These are phyloP conservation scores for Bombus fervidus DNA, from an alignment of 1,140 invertebrate genomes.

Conservation along the genomic window DNA sequence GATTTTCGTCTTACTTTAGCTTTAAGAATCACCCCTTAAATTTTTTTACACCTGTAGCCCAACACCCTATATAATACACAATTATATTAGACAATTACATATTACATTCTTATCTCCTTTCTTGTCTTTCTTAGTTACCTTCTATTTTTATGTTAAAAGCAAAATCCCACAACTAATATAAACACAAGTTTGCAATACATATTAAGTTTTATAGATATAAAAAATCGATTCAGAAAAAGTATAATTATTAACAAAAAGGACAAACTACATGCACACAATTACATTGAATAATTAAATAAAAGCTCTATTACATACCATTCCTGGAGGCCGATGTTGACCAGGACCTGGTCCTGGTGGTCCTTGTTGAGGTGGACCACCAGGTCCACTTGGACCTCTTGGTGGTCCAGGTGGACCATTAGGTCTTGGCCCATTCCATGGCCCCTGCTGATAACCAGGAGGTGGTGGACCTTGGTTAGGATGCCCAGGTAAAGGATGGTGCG, in stretches of 20 bases:
- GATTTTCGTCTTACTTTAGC: too few species aligned
- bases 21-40: too few species aligned
- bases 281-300: background rate
- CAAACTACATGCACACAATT: background rate
- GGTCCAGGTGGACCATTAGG: conserved; percentile 84
- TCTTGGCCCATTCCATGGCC: conserved; percentile 85
- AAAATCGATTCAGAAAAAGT: background rate
- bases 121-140: background rate
- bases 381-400: conserved; percentile 80
- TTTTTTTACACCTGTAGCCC: too few species aligned
- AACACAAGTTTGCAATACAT: background rate
- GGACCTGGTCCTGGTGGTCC: conserved; percentile 85
- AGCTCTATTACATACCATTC: conserved; percentile 84
- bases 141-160: background rate
- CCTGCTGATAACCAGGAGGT: conserved; percentile 84
- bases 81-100: background rate
- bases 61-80: background rate
- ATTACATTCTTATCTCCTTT: background rate
- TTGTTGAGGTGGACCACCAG: conserved; percentile 82
- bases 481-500: conserved; percentile 81
- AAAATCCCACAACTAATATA: background rate
- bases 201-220: background rate
- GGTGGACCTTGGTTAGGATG: conserved; percentile 83
- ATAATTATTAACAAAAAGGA: background rate
- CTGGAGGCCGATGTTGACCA: conserved; percentile 86